These are phyloP conservation scores for Agonum fuliginosum DNA, from an alignment of 2,888 invertebrate species.

Conservation along the genomic window DNA sequence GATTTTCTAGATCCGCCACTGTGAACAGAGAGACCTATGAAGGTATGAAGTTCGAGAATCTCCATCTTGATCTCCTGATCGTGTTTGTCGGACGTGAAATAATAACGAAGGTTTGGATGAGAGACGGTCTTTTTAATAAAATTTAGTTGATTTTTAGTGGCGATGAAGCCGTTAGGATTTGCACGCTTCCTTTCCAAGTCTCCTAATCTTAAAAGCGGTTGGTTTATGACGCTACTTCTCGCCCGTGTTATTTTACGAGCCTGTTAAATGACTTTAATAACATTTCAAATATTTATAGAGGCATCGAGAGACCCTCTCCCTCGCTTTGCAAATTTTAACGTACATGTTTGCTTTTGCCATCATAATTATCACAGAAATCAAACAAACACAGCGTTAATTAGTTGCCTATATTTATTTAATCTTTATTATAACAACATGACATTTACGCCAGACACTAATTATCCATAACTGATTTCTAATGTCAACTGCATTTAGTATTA, in stretches of 20 bases:
- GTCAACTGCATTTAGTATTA: too few species aligned
- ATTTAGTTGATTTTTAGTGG: conserved; percentile 51
- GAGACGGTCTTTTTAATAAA: conserved; percentile 44
- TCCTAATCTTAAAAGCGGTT: conserved; percentile 55
- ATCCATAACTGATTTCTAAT: too few species aligned
- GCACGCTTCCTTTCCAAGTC: conserved; percentile 35
- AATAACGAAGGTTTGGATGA: conserved; percentile 12
- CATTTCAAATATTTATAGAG: conserved; percentile 58
- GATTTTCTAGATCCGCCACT: too few species aligned
- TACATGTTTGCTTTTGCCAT: background rate
- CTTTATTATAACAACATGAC: too few species aligned
- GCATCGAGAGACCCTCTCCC: background rate
- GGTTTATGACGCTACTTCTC: conserved; percentile 51
- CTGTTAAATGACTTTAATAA: conserved; percentile 55
- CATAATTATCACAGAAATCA: too few species aligned
- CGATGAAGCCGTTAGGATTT: conserved; percentile 53
- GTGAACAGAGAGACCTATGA: too few species aligned
- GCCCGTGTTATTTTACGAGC: conserved; percentile 52
- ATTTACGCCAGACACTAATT: too few species aligned
- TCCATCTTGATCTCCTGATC: too few species aligned
- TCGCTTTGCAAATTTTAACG: conserved; percentile 8
- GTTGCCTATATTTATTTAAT: too few species aligned
- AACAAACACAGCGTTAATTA: too few species aligned
- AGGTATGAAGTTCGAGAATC: too few species aligned
- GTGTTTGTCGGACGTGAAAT: conserved; percentile 28